Evolutionary conservation across 2,888 invertebrate species (phyloP), one percentile per base, ranked within the genome.

Genomic region (Brachyptera putata): DNA sequence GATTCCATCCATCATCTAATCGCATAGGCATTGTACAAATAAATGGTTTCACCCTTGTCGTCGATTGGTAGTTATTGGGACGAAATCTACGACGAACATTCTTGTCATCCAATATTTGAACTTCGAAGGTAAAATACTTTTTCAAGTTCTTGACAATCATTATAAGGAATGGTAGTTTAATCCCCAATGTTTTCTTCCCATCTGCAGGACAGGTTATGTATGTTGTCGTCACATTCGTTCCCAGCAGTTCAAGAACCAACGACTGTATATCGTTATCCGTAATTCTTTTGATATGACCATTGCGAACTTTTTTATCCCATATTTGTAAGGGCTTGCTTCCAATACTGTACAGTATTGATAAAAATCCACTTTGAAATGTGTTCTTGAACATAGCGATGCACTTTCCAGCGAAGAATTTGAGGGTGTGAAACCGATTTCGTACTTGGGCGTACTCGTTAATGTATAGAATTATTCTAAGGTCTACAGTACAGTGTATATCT

Each of bases 51-150:
- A 94, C 90, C 66, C 91, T 81, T 0, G 94, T 94, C 5, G 93
- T 94, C 21, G 95, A 95, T 76, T 98, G 97, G 75, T 94, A 99
- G 77, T 98, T 98, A 57, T 96, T 96, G 18, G 97, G 94, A 64
- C 96, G 84, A 77, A 98, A 99, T 69, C 98, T 80, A 63, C 98
- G 81, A 66, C 92, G 81, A 72, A 96, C 89, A 73, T 94, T 91
- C 76, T 94, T 95, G 74, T 98, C 97, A 74, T 98, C 98, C 68
- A 92, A 76, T 64, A 91, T 82, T 77, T 86, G 63, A 14, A 71
- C 88, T 84, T 99, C 98, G 73, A 99, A 99, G n/a, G 95, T 90
- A 75, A 98, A 99, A 77, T 96, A 96, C 74, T 96, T 97, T 71
- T 95, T 94, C 75, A 98, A 79, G 76, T 99, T 99, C 75, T 99